Evolutionary conservation across 2,888 invertebrate genomes (phyloP).

Genomic region (Diaphora mendica): DNA sequence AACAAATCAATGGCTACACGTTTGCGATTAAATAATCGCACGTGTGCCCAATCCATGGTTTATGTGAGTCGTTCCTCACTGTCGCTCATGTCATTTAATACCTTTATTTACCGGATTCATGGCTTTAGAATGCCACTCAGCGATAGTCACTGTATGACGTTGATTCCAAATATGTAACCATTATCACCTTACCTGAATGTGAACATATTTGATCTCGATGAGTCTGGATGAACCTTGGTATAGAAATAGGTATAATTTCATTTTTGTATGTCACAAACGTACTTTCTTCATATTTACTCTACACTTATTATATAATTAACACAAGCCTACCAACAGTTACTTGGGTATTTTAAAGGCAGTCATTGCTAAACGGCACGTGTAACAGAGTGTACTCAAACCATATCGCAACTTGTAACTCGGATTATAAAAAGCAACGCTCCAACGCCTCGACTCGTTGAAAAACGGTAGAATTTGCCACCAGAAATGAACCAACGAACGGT

Average conservation of each 20-base stretch:
- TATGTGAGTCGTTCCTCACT: slow-evolving; percentile 34
- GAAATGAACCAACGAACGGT: slow-evolving; percentile 68
- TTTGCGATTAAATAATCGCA: slow-evolving; percentile 30
- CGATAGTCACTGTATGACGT: slow-evolving; percentile 4
- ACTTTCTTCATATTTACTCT: not conserved
- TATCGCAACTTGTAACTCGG: slow-evolving; percentile 27
- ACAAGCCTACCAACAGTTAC: not conserved
- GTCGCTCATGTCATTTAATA: slow-evolving; percentile 21
- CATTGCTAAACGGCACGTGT: not conserved
- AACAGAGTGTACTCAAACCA: slow-evolving; percentile 22
- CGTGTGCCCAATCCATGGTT: slow-evolving; percentile 23
- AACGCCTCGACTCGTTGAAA: slow-evolving; percentile 43
- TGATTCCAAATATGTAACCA: not conserved
- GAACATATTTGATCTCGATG: not conserved
- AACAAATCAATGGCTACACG: slow-evolving; percentile 37
- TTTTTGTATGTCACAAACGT: not conserved
- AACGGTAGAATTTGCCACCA: slow-evolving; percentile 47
- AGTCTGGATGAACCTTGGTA: not conserved
- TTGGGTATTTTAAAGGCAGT: not conserved
- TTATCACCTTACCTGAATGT: not conserved
- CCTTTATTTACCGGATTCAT: slow-evolving; percentile 31
- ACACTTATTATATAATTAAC: not conserved
- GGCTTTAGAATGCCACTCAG: slow-evolving; percentile 18
- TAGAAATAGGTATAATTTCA: too few relatives aligned
- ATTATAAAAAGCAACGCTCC: slow-evolving; percentile 17